These are phyloP conservation scores for Pristionchus fissidentatus DNA, from an alignment of 2,888 invertebrate genomes.

Conservation along the genomic window DNA sequence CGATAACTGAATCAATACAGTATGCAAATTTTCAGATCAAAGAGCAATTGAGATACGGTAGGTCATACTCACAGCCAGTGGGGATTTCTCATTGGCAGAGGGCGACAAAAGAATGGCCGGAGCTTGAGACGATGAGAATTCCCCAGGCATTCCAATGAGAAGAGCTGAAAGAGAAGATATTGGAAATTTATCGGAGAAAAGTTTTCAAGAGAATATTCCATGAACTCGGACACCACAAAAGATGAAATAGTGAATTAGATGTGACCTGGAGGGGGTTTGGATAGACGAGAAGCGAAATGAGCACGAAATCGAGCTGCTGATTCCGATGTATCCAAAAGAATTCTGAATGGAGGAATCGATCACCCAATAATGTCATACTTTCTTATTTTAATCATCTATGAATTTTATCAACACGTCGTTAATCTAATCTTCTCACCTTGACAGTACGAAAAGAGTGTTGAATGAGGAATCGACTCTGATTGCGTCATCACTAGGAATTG, in stretches of 20 bases:
- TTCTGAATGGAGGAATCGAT: background rate
- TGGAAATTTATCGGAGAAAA: background rate
- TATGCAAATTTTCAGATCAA: background rate
- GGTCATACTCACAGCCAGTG: slow-evolving; percentile 21
- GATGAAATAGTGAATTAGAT: too few relatives aligned
- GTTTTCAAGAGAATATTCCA: background rate
- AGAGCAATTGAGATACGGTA: too few relatives aligned
- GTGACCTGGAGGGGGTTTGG: slow-evolving; percentile 46
- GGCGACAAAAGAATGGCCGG: slow-evolving; percentile 47
- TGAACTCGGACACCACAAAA: background rate
- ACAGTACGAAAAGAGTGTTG: slow-evolving; percentile 47
- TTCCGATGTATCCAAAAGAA: background rate
- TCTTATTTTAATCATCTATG: background rate
- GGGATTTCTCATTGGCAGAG: slow-evolving; percentile 29
- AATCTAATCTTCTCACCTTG: slow-evolving; percentile 10
- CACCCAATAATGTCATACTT: background rate
- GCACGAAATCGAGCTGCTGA: slow-evolving; percentile 42
- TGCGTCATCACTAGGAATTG: slow-evolving; percentile 40
- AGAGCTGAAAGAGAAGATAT: slow-evolving; percentile 30
- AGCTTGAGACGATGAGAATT: slow-evolving; percentile 34
- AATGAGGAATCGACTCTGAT: slow-evolving; percentile 44
- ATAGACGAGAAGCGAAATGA: slow-evolving; percentile 37
- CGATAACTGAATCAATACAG: background rate
- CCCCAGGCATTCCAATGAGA: slow-evolving; percentile 45
- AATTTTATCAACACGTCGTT: too few relatives aligned